Conservation (phyloP, 2,113 vertebrate genomes). For the Thunnus thynnus region DNA sequence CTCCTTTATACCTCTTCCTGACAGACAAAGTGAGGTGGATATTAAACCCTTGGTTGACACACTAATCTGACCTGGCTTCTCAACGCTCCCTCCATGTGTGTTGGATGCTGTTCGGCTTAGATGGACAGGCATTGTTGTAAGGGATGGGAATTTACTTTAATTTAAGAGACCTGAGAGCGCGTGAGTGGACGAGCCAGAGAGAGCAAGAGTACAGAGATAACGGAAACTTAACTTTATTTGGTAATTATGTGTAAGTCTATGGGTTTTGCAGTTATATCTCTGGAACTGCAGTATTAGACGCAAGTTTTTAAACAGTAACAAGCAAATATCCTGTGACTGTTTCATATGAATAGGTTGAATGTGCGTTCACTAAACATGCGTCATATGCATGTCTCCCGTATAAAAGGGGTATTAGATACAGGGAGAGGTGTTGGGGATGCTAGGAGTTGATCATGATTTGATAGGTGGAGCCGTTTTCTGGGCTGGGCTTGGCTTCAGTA, state of each 20-base stretch:
- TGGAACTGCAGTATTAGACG: conserved; percentile 19
- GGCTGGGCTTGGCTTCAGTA: conserved; percentile 91
- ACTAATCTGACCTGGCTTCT: not conserved
- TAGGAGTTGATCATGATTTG: conserved; percentile 89
- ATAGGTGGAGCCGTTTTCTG: conserved; percentile 89
- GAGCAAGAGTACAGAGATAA: conserved; percentile 15
- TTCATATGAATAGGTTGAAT: not conserved
- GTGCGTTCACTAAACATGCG: conserved; percentile 25
- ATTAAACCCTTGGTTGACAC: not conserved
- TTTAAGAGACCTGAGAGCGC: conserved; percentile 47
- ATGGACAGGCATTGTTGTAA: conserved; percentile 7
- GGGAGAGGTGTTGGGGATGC: conserved; percentile 50
- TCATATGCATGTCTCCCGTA: conserved; percentile 5
- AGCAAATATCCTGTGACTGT: not conserved
- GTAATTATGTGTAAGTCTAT: conserved; percentile 1
- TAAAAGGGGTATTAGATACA: not conserved
- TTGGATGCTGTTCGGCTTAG: conserved; percentile 15
- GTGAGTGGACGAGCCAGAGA: not conserved
- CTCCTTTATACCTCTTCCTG: not conserved
- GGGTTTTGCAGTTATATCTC: conserved; percentile 14
- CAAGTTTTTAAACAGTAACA: conserved; percentile 4
- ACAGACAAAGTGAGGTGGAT: not conserved
- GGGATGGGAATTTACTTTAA: not conserved
- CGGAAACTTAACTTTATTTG: conserved; percentile 28
- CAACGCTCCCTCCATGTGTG: not conserved